A percentile compares a stretch with the other conserved stretches of the same genome.
Conservation (phyloP, 2,113 vertebrate species). For the Pampusana beccarii region DNA sequence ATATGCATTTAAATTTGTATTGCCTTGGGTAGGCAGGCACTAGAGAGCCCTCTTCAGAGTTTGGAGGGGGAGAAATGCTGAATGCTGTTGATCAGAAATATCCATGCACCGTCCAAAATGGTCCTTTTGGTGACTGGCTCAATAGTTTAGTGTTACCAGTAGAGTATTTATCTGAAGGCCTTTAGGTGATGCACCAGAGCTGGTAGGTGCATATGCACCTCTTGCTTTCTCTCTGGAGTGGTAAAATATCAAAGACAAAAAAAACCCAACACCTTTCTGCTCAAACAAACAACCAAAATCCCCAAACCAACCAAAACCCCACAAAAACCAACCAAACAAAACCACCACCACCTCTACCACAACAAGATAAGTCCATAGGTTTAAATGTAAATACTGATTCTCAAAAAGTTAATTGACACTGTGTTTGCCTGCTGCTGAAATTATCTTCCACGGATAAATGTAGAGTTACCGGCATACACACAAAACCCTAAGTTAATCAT, state of each 20-base stretch:
- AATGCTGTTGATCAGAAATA: not conserved
- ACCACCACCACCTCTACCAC: no score
- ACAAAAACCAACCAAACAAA: no score
- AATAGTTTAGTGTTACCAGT: not conserved
- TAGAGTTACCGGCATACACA: not conserved
- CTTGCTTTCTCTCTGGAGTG: not conserved
- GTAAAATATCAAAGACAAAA: not conserved
- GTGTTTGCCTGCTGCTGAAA: not conserved
- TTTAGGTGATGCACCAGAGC: not conserved
- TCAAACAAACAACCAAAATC: no score
- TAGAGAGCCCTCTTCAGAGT: not conserved
- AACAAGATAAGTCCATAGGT: not conserved
- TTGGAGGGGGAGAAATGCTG: not conserved
- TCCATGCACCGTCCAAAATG: accelerated
- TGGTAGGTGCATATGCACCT: not conserved
- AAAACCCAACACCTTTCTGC: not conserved
- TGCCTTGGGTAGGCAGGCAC: not conserved
- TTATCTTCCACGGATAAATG: not conserved
- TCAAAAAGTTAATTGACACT: not conserved
- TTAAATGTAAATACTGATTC: not conserved
- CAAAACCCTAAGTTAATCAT: not conserved
- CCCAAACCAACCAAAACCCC: no score
- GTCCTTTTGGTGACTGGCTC: not conserved
- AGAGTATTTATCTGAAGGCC: not conserved
- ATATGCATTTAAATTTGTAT: not conserved